Base-by-base conservation (phyloP, 2,113 vertebrate genomes). In the Chaetura pelagica region DNA sequence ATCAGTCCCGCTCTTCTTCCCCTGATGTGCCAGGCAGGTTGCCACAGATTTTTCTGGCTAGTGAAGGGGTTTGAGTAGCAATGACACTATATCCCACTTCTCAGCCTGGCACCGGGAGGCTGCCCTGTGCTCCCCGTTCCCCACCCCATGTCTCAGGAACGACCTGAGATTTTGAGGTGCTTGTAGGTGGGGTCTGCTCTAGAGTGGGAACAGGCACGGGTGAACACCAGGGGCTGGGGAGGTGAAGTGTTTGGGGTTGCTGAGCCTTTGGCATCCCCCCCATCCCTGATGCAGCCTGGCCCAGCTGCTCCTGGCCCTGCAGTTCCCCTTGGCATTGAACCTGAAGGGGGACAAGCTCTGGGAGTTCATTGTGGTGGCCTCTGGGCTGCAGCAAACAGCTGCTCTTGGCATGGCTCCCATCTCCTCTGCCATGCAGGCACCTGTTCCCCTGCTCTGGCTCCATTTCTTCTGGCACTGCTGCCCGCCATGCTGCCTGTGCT, bases 371-470 rank as follows among this genome's bases (percentile, higher is more conserved):
- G 2, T 16, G 52, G 16, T 76, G 80, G 46, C 30, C 49, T 74
- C 27, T 26, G 66, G 75, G 71, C 83, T 78, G 57, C 63, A 66
- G n/a, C 55, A 12, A 19, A 49, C 19, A 58, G 67, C 68, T 55
- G 22, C 44, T 34, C 27, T 29, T 4, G 2, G 22, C 52, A 16
- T 4, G 3, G 40, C 67, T 72, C 27, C 23, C 1, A 0, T 44
- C 54, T 67, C 24, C 61, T 80, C n/a, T 69, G 55, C 62, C 48
- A 6, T 2, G 1, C 63, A 58, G 80, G 35, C 15, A 22, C 0
- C 21, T 35, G 34, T 34, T 12, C 22, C 10, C 15, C 5, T 27
- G 0, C 19, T 0, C 8, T 68, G 0, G 1, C 48, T 29, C 40
- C 4, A 2, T 64, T 67, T 57, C 51, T 14, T 42, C 49, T 5